Base-by-base conservation (phyloP, 2,888 invertebrate genomes). In the Lasius platythorax region DNA sequence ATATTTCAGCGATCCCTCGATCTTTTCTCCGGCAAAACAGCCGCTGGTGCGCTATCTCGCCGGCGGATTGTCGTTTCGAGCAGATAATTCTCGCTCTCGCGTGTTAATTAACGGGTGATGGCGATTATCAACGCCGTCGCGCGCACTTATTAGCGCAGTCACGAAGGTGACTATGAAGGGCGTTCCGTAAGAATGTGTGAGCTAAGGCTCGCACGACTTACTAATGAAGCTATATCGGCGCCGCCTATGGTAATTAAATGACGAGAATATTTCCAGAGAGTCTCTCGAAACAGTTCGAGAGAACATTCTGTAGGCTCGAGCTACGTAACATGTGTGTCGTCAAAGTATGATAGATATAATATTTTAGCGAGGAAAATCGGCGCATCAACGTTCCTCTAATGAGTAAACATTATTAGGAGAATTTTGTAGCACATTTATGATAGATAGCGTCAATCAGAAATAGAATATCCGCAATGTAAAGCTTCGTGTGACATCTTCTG, bases 71-170 rank as follows among this genome's bases (percentile, higher is more conserved):
- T 43, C 66, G 40, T 56, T 53, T 43, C 70, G 56, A 73, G 18
- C 18, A 56, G 67, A 82, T 79, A 70, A 70, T 70, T 61, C 50
- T 43, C n/a, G 78, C 56, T 67, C 23, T 72, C 46, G 50, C 67
- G 73, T 74, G 76, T 83, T 85, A 85, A 85, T 85, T 85, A 78
- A 73, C 56, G 74, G 43, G 58, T 4, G 46, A 83, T 79, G 78
- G 70, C 70, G 74, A 85, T 85, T 85, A 85, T 61, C 83, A 58
- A 53, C 68, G 68, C 74, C 81, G 46, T 76, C 68, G 85, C 43
- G 83, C 67, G 70, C 79, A 56, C 63, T 83, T 85, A 85, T 85
- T 85, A 83, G 74, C 56, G 53, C 73, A 46, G 61, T 73, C 83
- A 66, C 64, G 85, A 64, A 78, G 76, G 66, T 53, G 72, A 50